Percentiles rank a stretch among this genome's conserved stretches.
Evolutionary conservation across 2,113 vertebrate species (phyloP).

Genomic region (Pseudorectes ferrugineus): DNA sequence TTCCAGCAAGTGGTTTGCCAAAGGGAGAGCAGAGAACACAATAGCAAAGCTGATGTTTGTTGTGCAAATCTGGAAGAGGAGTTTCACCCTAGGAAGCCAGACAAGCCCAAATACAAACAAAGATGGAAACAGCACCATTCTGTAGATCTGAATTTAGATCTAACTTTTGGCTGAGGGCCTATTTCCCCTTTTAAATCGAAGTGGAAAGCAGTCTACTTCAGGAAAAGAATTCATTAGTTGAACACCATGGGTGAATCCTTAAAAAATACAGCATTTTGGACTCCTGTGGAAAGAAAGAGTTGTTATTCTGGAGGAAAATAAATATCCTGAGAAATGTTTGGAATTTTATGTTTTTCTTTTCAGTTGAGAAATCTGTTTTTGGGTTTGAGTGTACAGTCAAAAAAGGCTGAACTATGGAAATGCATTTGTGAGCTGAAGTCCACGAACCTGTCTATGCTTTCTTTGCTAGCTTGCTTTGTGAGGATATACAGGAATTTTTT

Average conservation of each 20-base stretch:
- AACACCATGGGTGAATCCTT: not conserved
- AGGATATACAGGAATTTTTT: not conserved
- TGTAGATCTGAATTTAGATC: slow-evolving; percentile 42
- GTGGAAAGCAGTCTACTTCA: not conserved
- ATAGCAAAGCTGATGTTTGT: slow-evolving; percentile 4
- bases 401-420: not conserved
- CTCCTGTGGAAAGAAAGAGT: not conserved
- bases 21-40: slow-evolving; percentile 20
- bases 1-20: slow-evolving; percentile 18
- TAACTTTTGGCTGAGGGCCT: slow-evolving; percentile 28
- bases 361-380: not conserved
- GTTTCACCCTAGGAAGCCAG: slow-evolving; percentile 53
- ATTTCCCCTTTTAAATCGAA: not conserved
- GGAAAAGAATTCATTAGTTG: not conserved
- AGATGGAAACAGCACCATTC: slow-evolving; percentile 14
- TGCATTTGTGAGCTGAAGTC: not conserved
- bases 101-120: slow-evolving; percentile 56
- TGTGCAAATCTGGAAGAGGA: slow-evolving; percentile 27
- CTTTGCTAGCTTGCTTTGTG: not conserved
- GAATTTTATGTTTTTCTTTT: not conserved
- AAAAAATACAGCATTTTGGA: not conserved
- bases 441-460: not conserved
- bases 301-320: not conserved
- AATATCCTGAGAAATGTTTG: not conserved
- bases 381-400: not conserved